Conservation (phyloP, 2,797 vertebrate species). For the Ctenopoma multispine region DNA sequence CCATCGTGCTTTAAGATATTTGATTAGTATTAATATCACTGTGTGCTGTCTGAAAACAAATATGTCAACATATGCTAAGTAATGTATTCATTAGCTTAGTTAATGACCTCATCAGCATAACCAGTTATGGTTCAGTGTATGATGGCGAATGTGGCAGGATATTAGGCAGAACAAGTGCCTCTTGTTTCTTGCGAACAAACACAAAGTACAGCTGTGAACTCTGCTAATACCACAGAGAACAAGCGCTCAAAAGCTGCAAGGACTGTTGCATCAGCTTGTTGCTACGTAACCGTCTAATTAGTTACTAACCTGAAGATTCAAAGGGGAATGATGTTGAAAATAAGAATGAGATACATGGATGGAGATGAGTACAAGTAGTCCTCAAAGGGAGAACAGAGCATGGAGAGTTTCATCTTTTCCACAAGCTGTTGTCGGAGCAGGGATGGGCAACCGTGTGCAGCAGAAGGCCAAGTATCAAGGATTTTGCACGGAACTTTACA, state of each 20-base stretch:
- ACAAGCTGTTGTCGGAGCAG: background rate
- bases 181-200: conserved; percentile 24
- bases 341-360: conserved; percentile 11
- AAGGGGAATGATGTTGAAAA: conserved; percentile 11
- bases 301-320: conserved; percentile 44
- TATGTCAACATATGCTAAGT: conserved; percentile 50
- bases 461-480: background rate
- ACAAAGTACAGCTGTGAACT: conserved; percentile 42
- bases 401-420: conserved; percentile 10
- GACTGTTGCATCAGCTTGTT: conserved; percentile 49
- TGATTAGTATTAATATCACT: conserved; percentile 38
- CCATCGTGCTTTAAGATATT: conserved; percentile 30
- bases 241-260: conserved; percentile 34
- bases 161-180: conserved; percentile 19
- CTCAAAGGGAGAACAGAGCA: background rate
- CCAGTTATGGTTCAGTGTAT: conserved; percentile 35
- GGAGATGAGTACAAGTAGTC: background rate
- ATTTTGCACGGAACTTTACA: conserved; percentile 18
- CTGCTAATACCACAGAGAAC: conserved; percentile 24
- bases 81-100: conserved; percentile 51
- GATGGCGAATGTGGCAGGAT: conserved; percentile 21
- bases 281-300: conserved; percentile 63
- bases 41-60: conserved; percentile 47
- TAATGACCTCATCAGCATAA: conserved; percentile 59
- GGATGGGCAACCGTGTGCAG: background rate